Percentiles rank a stretch among this genome's conserved stretches.
These are phyloP conservation scores for Semnornis frantzii DNA, from an alignment of 2,113 vertebrate genomes.

Conservation along the genomic window DNA sequence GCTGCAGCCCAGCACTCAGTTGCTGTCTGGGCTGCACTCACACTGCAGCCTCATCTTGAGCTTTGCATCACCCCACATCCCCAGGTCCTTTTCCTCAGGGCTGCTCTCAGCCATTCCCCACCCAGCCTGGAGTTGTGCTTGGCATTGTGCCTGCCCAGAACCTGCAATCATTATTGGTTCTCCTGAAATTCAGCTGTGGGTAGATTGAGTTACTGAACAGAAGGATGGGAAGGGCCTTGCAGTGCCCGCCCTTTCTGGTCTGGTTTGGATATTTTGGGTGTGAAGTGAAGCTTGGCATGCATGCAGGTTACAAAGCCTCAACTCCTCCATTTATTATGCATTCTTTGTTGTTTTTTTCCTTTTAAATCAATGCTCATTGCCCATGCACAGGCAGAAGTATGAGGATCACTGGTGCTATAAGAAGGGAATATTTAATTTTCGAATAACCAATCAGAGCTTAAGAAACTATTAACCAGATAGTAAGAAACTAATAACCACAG, in stretches of 20 bases:
- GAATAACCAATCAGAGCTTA: neutral
- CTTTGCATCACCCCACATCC: too few species aligned
- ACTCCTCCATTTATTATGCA: neutral
- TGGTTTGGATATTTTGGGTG: conserved; percentile 2
- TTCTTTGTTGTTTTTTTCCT: neutral
- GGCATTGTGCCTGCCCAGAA: neutral
- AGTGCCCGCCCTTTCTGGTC: neutral
- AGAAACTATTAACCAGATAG: neutral
- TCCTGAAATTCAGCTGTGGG: neutral
- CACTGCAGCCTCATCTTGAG: too few species aligned
- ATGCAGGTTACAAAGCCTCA: neutral
- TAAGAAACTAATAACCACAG: too few species aligned
- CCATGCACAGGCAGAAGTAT: neutral
- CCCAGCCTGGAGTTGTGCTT: too few species aligned
- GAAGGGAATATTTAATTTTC: neutral
- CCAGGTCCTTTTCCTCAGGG: too few species aligned
- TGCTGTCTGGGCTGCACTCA: too few species aligned
- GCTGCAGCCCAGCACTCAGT: too few species aligned
- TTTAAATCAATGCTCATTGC: neutral
- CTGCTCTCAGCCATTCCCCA: too few species aligned
- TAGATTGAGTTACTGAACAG: neutral
- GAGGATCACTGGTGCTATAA: neutral
- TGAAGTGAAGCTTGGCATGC: conserved; percentile 12
- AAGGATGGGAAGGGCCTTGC: neutral
- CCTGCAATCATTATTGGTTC: neutral